phyloP scores from a whole-genome alignment of 2,888 invertebrate species.

The Cremastobaeus sp. region DNA sequence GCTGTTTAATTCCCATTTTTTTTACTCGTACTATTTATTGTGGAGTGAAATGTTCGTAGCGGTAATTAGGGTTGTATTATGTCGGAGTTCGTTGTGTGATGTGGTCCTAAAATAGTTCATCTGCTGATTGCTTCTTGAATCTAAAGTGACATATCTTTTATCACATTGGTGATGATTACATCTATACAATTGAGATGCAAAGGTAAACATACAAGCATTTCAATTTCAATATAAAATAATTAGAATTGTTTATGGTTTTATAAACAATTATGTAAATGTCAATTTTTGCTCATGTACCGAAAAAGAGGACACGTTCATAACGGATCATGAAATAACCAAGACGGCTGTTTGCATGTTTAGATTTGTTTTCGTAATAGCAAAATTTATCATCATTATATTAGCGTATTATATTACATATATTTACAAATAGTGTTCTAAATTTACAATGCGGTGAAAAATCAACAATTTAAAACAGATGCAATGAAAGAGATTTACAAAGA shows the following conservation, averaged over 20 bases:
- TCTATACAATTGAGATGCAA: constrained; percentile 22
- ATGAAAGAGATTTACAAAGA: too few relatives aligned
- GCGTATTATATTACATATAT: background rate
- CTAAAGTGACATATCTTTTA: constrained; percentile 8
- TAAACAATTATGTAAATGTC: too few relatives aligned
- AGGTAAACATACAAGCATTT: constrained; percentile 13
- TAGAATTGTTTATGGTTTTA: too few relatives aligned
- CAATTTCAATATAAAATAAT: constrained; percentile 4
- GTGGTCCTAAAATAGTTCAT: constrained; percentile 3
- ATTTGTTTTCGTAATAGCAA: background rate
- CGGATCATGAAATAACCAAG: too few relatives aligned
- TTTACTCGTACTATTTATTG: constrained; percentile 2
- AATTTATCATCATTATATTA: background rate
- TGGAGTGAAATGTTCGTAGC: too few relatives aligned
- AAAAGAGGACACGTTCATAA: too few relatives aligned
- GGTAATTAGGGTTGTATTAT: background rate
- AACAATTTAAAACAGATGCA: too few relatives aligned
- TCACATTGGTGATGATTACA: constrained; percentile 19
- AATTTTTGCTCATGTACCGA: too few relatives aligned
- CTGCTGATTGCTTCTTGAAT: constrained; percentile 7
- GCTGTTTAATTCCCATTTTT: too few relatives aligned
- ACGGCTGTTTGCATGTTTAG: constrained; percentile 1
- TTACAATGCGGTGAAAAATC: too few relatives aligned
- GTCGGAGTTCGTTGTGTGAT: constrained; percentile 3
- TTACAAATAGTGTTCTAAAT: too few relatives aligned